Evolutionary conservation across 2,797 vertebrate species (phyloP), one percentile per base, ranked within the genome.

Genomic region (Melopsittacus undulatus): DNA sequence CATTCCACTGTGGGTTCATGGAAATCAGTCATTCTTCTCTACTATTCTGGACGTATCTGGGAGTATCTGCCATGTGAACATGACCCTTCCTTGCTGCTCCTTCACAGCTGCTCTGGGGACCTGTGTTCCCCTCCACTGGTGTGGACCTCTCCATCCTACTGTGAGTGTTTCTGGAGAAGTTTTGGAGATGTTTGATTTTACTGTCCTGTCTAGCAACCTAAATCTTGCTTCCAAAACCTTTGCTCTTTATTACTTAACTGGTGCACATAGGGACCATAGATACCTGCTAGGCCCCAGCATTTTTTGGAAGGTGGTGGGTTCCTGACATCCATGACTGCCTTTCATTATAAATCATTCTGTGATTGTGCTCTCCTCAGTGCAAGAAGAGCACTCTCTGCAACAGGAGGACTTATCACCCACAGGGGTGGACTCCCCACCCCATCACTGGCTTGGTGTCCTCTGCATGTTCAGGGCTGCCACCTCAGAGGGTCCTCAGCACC

Each of bases 241-340:
- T 84, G 36, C 34, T 11, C 26, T 75, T 86, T 86, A 36, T 48
- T 68, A 2, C 36, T 56, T 82, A 49, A 61, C 7, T 23, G 24
- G 21, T 30, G 56, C 21, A 22, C 29, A 27, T 0, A 0, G 4
- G 10, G 68, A 63, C 34, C 56, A 67, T n/a, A n/a, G 24, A 20
- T 13, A 59, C 24, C 17, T 77, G n/a, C 15, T 57, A 80, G 64
- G 34, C 51, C 1, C 0, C 27, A 69, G 21, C 0, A 1, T 2
- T 64, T 84, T 89, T 48, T 9, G 20, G 48, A 30, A 78, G 6
- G 5, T 2, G 6, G 24, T 51, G 32, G 70, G 61, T 48, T 83
- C 40, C 26, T 74, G 21, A n/a, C 16, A 77, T 45, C 9, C 11
- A 17, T 19, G 43, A 8, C 16, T 59, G 7, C 43, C 14, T 92